Percentiles rank a stretch among this genome's conserved stretches.
phyloP scores from a whole-genome alignment of 2,797 vertebrate species.

The Ceryle rudis region DNA sequence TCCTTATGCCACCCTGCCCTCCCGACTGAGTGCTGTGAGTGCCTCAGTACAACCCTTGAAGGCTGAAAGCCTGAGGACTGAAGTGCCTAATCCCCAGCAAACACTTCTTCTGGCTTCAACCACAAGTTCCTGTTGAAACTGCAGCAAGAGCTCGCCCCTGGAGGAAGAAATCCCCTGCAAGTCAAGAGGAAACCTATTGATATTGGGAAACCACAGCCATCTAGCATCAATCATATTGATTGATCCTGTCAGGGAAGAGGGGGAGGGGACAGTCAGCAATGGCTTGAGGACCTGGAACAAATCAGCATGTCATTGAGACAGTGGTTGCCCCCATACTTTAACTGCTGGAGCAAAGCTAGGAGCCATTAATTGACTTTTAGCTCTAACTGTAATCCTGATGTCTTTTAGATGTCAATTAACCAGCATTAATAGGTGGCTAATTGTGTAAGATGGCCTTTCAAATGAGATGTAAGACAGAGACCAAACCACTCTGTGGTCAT shows the following conservation, averaged over 20 bases:
- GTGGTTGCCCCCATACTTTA: background rate
- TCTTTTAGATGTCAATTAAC: constrained; percentile 64
- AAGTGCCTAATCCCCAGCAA: background rate
- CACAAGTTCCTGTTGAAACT: background rate
- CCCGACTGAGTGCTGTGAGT: background rate
- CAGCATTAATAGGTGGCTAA: constrained; percentile 47
- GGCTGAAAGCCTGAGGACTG: background rate
- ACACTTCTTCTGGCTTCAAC: background rate
- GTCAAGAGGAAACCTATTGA: background rate
- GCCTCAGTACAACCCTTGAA: background rate
- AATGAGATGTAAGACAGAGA: constrained; percentile 27
- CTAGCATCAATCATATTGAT: background rate
- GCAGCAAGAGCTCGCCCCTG: background rate
- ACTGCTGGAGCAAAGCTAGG: background rate
- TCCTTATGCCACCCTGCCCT: background rate
- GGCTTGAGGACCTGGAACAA: background rate
- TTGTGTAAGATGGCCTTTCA: constrained; percentile 47
- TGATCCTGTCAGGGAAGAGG: background rate
- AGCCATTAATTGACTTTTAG: constrained; percentile 66
- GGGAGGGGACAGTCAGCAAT: background rate
- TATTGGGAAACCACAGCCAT: background rate
- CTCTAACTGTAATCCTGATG: constrained; percentile 11
- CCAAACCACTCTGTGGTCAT: background rate
- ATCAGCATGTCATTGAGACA: background rate
- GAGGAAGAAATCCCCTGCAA: background rate